Percentiles rank a stretch among this genome's conserved stretches.
phyloP scores from a whole-genome alignment of 2,113 vertebrate genomes.

The Anhinga anhinga region DNA sequence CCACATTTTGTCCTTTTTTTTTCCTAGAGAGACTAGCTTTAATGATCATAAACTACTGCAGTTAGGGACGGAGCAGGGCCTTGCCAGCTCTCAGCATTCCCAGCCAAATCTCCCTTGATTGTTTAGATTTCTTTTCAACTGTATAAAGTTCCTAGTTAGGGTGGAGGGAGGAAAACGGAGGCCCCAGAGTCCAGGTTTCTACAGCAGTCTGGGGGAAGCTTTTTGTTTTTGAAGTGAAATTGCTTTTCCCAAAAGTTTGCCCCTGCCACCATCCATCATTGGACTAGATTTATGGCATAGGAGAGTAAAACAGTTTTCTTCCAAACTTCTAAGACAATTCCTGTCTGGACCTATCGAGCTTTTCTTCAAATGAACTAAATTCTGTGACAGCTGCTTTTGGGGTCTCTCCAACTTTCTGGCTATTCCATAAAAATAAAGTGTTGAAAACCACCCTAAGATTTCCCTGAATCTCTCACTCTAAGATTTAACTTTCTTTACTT shows the following conservation, averaged over 20 bases:
- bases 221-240: not conserved
- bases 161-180: not conserved
- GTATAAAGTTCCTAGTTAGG: not conserved
- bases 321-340: not conserved
- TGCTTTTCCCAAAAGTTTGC: not conserved
- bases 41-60: not conserved
- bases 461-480: not conserved
- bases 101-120: not conserved
- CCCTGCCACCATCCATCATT: not conserved
- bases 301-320: not conserved
- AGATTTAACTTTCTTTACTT: not conserved
- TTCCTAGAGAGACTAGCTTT: constrained; percentile 11
- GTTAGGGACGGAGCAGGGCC: not conserved
- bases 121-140: constrained; percentile 22
- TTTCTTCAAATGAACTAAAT: not conserved
- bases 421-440: not conserved
- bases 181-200: not conserved
- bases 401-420: not conserved
- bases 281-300: not conserved
- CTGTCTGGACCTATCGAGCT: not conserved
- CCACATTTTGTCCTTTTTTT: constrained; percentile 16
- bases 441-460: not conserved
- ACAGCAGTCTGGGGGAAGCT: accelerated
- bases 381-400: not conserved
- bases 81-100: not conserved